Evolutionary conservation across 2,888 invertebrate species (phyloP).

Genomic region (Zhuqinia jingwanae): DNA sequence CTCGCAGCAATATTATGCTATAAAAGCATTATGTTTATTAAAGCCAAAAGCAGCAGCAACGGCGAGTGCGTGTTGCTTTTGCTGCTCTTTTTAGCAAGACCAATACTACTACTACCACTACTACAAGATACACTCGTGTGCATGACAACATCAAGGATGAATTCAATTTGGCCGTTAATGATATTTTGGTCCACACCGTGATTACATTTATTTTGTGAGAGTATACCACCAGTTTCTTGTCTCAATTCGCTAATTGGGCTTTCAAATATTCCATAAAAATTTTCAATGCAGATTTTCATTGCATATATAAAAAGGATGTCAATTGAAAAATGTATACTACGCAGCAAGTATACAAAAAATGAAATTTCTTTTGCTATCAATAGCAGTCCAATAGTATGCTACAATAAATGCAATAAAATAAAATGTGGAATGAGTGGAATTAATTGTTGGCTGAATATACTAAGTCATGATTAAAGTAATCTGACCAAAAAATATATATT

Average conservation of each 20-base stretch:
- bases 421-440: too few species aligned
- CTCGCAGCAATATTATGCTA: neutral
- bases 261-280: neutral
- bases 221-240: neutral
- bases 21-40: neutral
- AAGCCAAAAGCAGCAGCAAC: neutral
- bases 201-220: neutral
- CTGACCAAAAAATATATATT: too few species aligned
- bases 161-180: conserved; percentile 19
- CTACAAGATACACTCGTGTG: neutral
- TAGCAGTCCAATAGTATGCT: too few species aligned
- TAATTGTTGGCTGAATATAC: too few species aligned
- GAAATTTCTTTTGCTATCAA: too few species aligned
- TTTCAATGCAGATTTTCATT: neutral
- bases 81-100: neutral
- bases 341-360: too few species aligned
- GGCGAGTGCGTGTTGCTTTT: neutral
- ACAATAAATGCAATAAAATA: too few species aligned
- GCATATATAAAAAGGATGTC: neutral
- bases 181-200: conserved; percentile 7
- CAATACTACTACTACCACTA: neutral
- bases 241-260: conserved; percentile 34
- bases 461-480: too few species aligned
- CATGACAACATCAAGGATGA: conserved; percentile 30
- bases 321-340: too few species aligned